Evolutionary conservation across 2,797 vertebrate genomes (phyloP).

Genomic region (Allobates femoralis): DNA sequence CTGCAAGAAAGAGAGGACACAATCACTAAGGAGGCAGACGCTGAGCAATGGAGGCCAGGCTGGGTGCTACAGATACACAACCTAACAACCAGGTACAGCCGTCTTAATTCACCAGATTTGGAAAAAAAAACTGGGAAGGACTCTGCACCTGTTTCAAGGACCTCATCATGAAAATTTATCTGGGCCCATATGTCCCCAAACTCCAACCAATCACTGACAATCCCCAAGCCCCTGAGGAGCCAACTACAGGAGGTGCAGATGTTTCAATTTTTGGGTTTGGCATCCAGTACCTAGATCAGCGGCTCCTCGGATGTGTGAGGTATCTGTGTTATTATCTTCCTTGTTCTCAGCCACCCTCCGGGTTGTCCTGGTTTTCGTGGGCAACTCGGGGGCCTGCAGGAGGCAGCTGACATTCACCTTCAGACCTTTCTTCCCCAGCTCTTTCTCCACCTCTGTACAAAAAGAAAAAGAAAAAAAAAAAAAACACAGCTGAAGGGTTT

Average conservation of each 20-base stretch:
- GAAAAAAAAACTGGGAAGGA: too few relatives aligned
- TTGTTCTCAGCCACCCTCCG: slow-evolving; percentile 86
- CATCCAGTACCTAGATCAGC: slow-evolving; percentile 73
- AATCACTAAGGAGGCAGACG: not conserved
- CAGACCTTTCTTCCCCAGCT: slow-evolving; percentile 91
- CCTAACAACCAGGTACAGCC: not conserved
- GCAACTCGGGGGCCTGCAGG: slow-evolving; percentile 93
- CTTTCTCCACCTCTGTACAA: slow-evolving; percentile 96
- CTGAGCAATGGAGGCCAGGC: not conserved
- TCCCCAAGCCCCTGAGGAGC: too few relatives aligned
- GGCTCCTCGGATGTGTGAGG: slow-evolving; percentile 67
- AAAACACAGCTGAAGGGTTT: not conserved
- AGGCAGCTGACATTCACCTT: slow-evolving; percentile 78
- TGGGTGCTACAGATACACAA: not conserved
- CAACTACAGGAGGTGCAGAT: too few relatives aligned
- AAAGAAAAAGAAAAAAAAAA: not conserved
- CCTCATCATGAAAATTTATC: too few relatives aligned
- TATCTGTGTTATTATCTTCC: slow-evolving; percentile 82
- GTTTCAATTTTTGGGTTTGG: too few relatives aligned
- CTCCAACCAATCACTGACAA: too few relatives aligned
- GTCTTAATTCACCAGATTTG: too few relatives aligned
- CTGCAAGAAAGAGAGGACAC: slow-evolving; percentile 71
- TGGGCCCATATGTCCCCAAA: too few relatives aligned
- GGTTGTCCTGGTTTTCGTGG: slow-evolving; percentile 92
- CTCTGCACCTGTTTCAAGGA: too few relatives aligned